Evolutionary conservation across 2,113 vertebrate species (phyloP).

Genomic region (Peucedramus taeniatus): DNA sequence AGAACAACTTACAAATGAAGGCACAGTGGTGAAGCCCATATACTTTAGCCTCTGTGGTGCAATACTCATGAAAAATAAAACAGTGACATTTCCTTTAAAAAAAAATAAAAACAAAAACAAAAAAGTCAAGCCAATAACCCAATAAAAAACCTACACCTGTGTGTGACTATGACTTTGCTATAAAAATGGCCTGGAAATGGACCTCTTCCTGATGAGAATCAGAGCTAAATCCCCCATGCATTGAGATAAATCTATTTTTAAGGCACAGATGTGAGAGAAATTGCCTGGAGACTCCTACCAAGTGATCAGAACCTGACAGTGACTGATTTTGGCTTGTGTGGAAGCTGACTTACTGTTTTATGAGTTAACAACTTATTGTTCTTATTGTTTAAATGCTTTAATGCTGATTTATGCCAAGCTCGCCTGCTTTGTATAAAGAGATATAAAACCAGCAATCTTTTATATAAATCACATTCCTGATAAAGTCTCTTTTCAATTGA

Average conservation of each 20-base stretch:
- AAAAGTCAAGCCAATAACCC: background rate
- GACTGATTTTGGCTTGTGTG: conserved; percentile 56
- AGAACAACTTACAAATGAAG: conserved; percentile 27
- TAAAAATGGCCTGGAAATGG: conserved; percentile 31
- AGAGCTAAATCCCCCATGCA: background rate
- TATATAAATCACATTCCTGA: conserved; percentile 52
- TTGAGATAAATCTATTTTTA: conserved; percentile 60
- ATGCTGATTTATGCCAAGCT: conserved; percentile 64
- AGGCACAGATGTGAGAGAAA: conserved; percentile 16
- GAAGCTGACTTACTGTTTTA: conserved; percentile 54
- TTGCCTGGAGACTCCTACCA: conserved; percentile 14
- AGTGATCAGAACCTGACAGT: conserved; percentile 58
- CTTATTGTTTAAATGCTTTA: conserved; percentile 66
- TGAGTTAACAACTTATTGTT: conserved; percentile 60
- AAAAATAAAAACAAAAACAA: background rate
- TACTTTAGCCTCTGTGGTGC: background rate
- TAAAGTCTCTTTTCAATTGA: conserved; percentile 28
- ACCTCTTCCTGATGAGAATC: background rate
- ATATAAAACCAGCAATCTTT: conserved; percentile 40
- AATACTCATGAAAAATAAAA: conserved; percentile 56
- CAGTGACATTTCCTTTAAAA: conserved; percentile 31
- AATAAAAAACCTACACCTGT: background rate
- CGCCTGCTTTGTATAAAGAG: conserved; percentile 28
- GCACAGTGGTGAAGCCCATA: background rate
- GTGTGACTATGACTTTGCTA: conserved; percentile 17